These are phyloP conservation scores for Alca torda DNA, from an alignment of 2,797 vertebrate genomes.

Conservation along the genomic window DNA sequence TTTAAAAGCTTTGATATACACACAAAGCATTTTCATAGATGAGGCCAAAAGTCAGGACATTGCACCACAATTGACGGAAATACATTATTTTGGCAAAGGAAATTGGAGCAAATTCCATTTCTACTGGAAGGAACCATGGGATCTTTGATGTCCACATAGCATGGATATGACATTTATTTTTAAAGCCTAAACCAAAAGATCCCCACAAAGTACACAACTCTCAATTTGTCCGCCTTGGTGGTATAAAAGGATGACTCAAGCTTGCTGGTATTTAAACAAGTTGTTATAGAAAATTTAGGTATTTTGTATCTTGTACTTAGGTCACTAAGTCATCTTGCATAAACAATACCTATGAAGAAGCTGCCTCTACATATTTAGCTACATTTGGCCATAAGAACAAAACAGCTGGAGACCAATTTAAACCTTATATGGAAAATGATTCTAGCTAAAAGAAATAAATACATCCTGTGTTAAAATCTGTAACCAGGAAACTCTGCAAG, in stretches of 20 bases:
- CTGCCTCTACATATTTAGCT: not conserved
- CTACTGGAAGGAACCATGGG: slow-evolving; percentile 24
- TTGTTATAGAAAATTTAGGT: slow-evolving; percentile 10
- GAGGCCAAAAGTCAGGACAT: slow-evolving; percentile 52
- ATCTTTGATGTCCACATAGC: slow-evolving; percentile 41
- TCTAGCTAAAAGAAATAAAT: slow-evolving; percentile 43
- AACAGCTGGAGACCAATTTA: slow-evolving; percentile 2
- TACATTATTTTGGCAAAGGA: slow-evolving; percentile 53
- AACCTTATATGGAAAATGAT: slow-evolving; percentile 15
- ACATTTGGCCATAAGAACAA: not conserved
- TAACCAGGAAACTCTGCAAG: slow-evolving; percentile 30
- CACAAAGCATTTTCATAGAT: not conserved
- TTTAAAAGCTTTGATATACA: not conserved
- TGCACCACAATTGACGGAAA: slow-evolving; percentile 63
- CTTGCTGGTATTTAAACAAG: slow-evolving; percentile 2
- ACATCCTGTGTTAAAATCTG: slow-evolving; percentile 47
- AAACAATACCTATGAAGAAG: slow-evolving; percentile 10
- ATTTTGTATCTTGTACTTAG: not conserved
- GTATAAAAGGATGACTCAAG: slow-evolving; percentile 1
- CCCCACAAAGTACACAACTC: not conserved
- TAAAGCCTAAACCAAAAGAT: slow-evolving; percentile 36
- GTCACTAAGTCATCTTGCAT: not conserved
- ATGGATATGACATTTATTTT: slow-evolving; percentile 31
- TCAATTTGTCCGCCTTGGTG: not conserved
- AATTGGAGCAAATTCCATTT: slow-evolving; percentile 25